These are phyloP conservation scores for Limnodromus scolopaceus DNA, from an alignment of 2,797 vertebrate genomes.

Conservation along the genomic window DNA sequence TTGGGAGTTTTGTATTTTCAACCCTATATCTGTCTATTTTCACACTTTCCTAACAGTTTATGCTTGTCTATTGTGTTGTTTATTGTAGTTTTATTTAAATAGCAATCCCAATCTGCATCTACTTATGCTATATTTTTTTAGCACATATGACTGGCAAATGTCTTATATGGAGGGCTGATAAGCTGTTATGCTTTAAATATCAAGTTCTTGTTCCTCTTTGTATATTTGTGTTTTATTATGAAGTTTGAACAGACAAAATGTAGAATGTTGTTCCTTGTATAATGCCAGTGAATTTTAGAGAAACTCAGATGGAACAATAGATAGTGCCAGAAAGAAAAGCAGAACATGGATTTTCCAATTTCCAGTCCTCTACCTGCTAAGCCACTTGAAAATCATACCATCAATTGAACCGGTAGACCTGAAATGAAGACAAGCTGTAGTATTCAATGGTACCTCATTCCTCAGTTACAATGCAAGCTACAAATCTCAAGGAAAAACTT, in stretches of 20 bases:
- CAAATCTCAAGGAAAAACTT: neutral
- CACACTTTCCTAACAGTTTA: neutral
- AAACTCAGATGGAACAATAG: neutral
- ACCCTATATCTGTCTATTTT: neutral
- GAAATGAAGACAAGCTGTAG: neutral
- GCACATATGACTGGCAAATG: neutral
- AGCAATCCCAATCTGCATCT: neutral
- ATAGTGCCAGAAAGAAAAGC: neutral
- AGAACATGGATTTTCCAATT: neutral
- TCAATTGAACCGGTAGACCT: neutral
- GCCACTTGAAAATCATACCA: neutral
- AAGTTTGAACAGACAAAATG: neutral
- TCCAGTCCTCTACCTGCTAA: neutral
- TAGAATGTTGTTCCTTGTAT: neutral
- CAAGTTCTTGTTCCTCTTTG: neutral
- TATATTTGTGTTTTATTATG: neutral
- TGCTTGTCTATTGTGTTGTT: neutral
- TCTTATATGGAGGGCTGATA: rapidly evolving
- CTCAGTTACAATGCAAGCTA: neutral
- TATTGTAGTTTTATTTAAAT: neutral
- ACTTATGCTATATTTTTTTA: neutral
- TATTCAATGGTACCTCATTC: neutral
- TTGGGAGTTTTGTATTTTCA: neutral
- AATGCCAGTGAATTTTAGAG: neutral
- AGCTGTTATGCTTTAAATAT: neutral